These are phyloP conservation scores for Nothobranchius kuhntae DNA, from an alignment of 2,113 vertebrate species.

Conservation along the genomic window DNA sequence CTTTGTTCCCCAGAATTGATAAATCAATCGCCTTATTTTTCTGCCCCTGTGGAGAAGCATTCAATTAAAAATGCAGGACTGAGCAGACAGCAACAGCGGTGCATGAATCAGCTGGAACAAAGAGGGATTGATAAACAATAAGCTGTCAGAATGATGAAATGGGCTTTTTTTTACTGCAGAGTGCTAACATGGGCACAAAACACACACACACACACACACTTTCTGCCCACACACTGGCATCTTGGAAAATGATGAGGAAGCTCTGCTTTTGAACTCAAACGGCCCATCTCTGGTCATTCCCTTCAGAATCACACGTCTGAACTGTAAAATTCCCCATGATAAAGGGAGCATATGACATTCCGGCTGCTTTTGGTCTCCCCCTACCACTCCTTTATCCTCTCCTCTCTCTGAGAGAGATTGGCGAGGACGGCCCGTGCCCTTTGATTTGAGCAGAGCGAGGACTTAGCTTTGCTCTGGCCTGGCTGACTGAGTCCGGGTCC, in stretches of 20 bases:
- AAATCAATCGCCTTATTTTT: constrained; percentile 18
- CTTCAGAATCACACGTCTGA: constrained; percentile 67
- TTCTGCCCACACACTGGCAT: constrained; percentile 27
- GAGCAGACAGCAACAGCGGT: constrained; percentile 22
- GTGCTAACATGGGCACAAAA: constrained; percentile 42
- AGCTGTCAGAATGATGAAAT: constrained; percentile 61
- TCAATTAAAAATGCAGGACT: constrained; percentile 50
- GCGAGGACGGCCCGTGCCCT: constrained; percentile 51
- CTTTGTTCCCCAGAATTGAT: constrained; percentile 23
- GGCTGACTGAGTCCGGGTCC: constrained; percentile 55
- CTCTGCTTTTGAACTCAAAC: constrained; percentile 59
- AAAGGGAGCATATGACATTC: constrained; percentile 68
- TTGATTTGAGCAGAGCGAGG: constrained; percentile 64
- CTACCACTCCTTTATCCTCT: constrained; percentile 6
- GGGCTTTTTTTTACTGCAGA: constrained; percentile 30
- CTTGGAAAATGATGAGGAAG: constrained; percentile 56
- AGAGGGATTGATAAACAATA: constrained; percentile 68
- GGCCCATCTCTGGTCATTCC: constrained; percentile 61
- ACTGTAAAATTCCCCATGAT: constrained; percentile 67
- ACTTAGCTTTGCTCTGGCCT: constrained; percentile 61
- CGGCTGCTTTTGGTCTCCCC: not conserved
- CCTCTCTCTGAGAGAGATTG: constrained; percentile 47
- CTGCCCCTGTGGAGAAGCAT: constrained; percentile 18
- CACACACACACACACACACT: constrained; percentile 9
- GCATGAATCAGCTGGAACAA: constrained; percentile 47